Evolutionary conservation across 2,113 vertebrate species (phyloP), one percentile per base, ranked within the genome.

Genomic region (Colistium nudipinnis): DNA sequence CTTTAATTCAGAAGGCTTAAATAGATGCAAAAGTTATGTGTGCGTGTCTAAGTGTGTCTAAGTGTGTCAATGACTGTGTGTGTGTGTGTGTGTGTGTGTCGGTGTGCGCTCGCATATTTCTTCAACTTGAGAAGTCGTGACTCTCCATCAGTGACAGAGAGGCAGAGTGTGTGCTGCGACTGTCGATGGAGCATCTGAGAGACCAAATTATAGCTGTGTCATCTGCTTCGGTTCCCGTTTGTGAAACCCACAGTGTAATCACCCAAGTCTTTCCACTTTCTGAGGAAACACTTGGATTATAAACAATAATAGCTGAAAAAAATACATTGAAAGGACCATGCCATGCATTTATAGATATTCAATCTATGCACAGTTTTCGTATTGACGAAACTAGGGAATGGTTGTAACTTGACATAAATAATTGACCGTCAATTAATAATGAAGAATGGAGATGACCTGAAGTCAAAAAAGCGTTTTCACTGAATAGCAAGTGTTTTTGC

Each of bases 151-250:
- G 87, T 81, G 78, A 81, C 75, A 73, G 79, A 78, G 78, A 75
- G 49, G 76, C 64, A 75, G 82, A 87, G 84, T 76, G 83, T 89
- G 88, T 82, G 87, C 87, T 57, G 81, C 73, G 85, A 91, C 88
- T 87, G 82, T 85, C 78, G 84, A 86, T 89, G 83, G 83, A 91
- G 84, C 84, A 85, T 87, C 84, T 77, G 73, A 91, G 84, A 81
- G 82, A 89, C 74, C 80, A 86, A 90, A 91, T 91, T 88, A 88
- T 88, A 85, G 85, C 85, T 87, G 84, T 90, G 88, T 90, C 88
- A 90, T 84, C 87, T 86, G 86, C 88, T 87, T 88, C 72, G 78
- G 63, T 86, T 88, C 79, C 80, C 56, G 31, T 81, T 84, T 86
- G 81, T 89, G 59, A 79, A 83, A 86, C 24, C 70, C 64, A 74